phyloP scores from a whole-genome alignment of 2,797 vertebrate species.

The Amphiprion clarkii region DNA sequence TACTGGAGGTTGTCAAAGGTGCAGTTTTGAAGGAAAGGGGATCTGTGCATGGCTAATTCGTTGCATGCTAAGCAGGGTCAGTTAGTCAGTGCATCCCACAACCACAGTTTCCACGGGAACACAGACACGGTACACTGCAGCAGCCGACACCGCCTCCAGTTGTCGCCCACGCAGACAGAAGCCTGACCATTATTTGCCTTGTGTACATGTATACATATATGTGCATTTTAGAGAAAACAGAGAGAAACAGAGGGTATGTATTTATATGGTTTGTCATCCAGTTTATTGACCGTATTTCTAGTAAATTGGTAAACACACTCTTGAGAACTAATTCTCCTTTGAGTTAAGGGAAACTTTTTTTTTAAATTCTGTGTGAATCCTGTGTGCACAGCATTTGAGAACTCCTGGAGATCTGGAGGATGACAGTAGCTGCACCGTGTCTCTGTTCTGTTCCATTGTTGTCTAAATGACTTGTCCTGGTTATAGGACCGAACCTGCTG shows the following conservation, averaged over 20 bases:
- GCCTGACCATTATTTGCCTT: slow-evolving; percentile 27
- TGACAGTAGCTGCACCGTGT: slow-evolving; percentile 24
- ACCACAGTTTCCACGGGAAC: slow-evolving; percentile 79
- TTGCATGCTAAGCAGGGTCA: slow-evolving; percentile 67
- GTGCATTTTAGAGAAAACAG: slow-evolving; percentile 4
- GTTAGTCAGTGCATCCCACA: slow-evolving; percentile 45
- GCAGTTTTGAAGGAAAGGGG: slow-evolving; percentile 6
- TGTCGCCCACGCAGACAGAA: slow-evolving; percentile 65
- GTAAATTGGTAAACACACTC: slow-evolving; percentile 19
- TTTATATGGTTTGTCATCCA: slow-evolving; percentile 13
- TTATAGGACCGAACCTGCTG: slow-evolving; percentile 24
- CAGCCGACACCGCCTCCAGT: slow-evolving; percentile 50
- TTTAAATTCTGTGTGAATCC: slow-evolving; percentile 6
- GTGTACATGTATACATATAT: slow-evolving; percentile 35
- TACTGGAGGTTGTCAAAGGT: not conserved
- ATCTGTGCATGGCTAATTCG: slow-evolving; percentile 31
- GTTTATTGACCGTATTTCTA: slow-evolving; percentile 24
- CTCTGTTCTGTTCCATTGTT: slow-evolving; percentile 36
- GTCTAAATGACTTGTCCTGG: slow-evolving; percentile 13
- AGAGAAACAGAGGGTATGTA: not conserved
- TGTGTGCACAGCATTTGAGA: slow-evolving; percentile 32
- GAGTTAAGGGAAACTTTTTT: not conserved
- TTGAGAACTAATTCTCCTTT: slow-evolving; percentile 2
- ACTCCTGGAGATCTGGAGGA: slow-evolving; percentile 14
- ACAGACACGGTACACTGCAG: slow-evolving; percentile 54